These are phyloP conservation scores for Leucoraja ocellata DNA, from an alignment of 2,797 vertebrate genomes.

Conservation along the genomic window DNA sequence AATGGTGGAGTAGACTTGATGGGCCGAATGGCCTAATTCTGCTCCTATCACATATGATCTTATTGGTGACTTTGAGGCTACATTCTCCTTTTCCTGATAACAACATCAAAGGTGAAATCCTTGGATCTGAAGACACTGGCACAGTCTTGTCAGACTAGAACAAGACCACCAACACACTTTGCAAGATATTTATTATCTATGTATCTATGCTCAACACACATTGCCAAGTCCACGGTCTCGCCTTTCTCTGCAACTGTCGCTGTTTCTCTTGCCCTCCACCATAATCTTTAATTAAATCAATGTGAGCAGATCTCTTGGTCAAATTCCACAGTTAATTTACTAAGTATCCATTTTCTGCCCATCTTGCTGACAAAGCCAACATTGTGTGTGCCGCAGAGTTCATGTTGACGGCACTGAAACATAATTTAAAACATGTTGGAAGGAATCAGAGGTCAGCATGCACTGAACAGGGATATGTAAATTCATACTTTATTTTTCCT, in stretches of 20 bases:
- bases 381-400: slow-evolving; percentile 24
- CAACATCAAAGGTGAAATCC: slow-evolving; percentile 20
- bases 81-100: neutral
- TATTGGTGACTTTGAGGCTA: neutral
- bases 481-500: neutral
- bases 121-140: neutral
- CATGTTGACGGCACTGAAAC: neutral
- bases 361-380: slow-evolving; percentile 12
- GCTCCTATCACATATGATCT: neutral
- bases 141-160: neutral
- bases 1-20: too few relatives aligned
- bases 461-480: neutral
- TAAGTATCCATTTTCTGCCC: neutral
- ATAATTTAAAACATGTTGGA: slow-evolving; percentile 33
- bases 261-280: neutral
- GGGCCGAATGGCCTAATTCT: too few relatives aligned
- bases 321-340: neutral
- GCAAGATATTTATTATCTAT: neutral
- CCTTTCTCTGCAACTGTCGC: neutral
- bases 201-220: neutral
- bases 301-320: slow-evolving; percentile 8
- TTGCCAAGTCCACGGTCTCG: neutral
- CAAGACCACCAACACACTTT: slow-evolving; percentile 17
- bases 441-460: slow-evolving; percentile 12
- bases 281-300: slow-evolving; percentile 32